Percentiles rank a stretch among this genome's conserved stretches.
Conservation (phyloP, 2,888 invertebrate species). For the Coleophora flavipennella region DNA sequence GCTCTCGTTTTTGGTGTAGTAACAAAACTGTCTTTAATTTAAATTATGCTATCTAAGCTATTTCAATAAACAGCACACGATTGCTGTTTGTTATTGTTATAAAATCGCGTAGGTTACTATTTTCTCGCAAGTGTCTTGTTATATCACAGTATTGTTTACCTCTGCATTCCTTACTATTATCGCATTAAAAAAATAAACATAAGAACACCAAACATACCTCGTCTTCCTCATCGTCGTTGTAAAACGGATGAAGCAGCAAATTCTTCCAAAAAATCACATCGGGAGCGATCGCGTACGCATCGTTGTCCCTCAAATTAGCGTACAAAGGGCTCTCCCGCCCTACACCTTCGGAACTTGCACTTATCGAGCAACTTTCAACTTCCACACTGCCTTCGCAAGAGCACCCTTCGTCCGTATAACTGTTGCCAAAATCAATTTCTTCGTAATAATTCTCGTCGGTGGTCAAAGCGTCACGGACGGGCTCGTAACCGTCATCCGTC, state of each 20-base stretch:
- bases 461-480: slow-evolving; percentile 53
- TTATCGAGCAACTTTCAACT: slow-evolving; percentile 58
- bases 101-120: too few relatives aligned
- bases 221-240: slow-evolving; percentile 71
- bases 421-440: slow-evolving; percentile 56
- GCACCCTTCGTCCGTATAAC: slow-evolving; percentile 60
- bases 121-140: too few relatives aligned
- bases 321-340: slow-evolving; percentile 62
- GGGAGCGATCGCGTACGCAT: slow-evolving; percentile 59
- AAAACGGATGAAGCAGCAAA: slow-evolving; percentile 56
- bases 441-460: slow-evolving; percentile 65
- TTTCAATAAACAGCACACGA: too few relatives aligned
- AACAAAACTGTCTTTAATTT: too few relatives aligned
- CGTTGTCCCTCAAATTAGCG: slow-evolving; percentile 58
- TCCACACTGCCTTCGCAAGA: slow-evolving; percentile 64
- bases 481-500: slow-evolving; percentile 62
- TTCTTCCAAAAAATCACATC: slow-evolving; percentile 72
- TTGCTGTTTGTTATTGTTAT: too few relatives aligned
- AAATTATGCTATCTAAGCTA: too few relatives aligned
- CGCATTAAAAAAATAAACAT: neutral
- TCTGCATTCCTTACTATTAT: too few relatives aligned
- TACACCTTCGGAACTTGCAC: slow-evolving; percentile 57
- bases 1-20: too few relatives aligned
- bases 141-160: too few relatives aligned
- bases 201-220: slow-evolving; percentile 43